Percentiles rank a stretch among this genome's conserved stretches.
These are phyloP conservation scores for Agelas oroides DNA, from an alignment of 37 sponge, comb jelly and placozoan species.

Conservation along the genomic window DNA sequence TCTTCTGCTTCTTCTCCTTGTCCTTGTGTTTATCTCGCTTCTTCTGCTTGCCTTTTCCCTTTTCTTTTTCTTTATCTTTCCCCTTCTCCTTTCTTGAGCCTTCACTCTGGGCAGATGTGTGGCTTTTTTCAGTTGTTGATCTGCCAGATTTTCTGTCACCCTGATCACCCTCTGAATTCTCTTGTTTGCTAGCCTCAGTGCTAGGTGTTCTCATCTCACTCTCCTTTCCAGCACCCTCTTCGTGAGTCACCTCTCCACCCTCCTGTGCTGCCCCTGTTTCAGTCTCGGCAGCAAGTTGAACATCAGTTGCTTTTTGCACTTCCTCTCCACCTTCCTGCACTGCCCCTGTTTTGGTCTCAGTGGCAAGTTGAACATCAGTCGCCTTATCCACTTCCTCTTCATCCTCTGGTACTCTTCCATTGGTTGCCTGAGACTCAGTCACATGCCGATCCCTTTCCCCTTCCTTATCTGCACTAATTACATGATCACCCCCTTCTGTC, in stretches of 20 bases:
- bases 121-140: not conserved
- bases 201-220: no score
- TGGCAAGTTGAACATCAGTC: no score
- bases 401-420: no score
- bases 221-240: not conserved
- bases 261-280: no score
- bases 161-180: no score
- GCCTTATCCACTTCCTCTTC: no score
- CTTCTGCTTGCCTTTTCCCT: not conserved
- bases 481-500: not conserved
- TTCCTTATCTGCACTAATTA: not conserved
- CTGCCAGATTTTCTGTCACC: not conserved
- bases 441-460: no score
- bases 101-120: not conserved
- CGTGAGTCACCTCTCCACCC: not conserved
- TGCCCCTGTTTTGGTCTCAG: no score
- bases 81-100: slow-evolving; percentile 14
- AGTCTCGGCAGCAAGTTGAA: no score
- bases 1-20: slow-evolving; percentile 39
- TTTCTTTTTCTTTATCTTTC: not conserved
- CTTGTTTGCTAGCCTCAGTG: no score
- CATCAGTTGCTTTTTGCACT: no score
- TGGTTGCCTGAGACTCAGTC: no score
- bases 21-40: not conserved
- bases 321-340: not conserved